Evolutionary conservation across 1,140 invertebrate genomes (phyloP), one percentile per base, ranked within the genome.

Genomic region (Sarcophaga bullata): DNA sequence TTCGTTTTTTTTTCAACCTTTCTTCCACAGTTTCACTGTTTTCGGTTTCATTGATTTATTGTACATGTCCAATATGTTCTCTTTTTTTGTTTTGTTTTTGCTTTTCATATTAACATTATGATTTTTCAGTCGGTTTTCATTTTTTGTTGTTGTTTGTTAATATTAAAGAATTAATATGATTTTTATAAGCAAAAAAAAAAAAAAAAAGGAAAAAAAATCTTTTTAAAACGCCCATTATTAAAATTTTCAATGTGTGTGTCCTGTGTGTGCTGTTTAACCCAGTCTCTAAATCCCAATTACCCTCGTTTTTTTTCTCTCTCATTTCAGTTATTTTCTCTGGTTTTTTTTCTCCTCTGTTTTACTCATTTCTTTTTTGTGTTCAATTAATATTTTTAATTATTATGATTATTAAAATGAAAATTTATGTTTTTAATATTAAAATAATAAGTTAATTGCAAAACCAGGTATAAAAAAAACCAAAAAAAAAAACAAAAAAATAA

Each of bases 201-300:
- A 25, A 68, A 0, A 52, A 52, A 52, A 52, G 13, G 13, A 52
- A 52, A 13, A 52, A 52, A 52, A 81, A 68, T 19, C 25, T 37
- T 37, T 37, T 37, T 37, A 37, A 37, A 37, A 37, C 62, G 6
- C 17, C 62, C n/a, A n/a, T n/a, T n/a, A 68, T 68, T 68, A 19
- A 78, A 25, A n/a, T n/a, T n/a, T 50, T 78, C 80, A 75, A 82
- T 86, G 83, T 84, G 82, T 75, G 83, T 84, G 68, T 84, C 83
- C 84, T 83, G 82, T 84, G 84, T 84, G 84, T 84, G 84, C 72
- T 80, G 84, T 84, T 83, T 84, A 80, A 84, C 84, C 84, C 83
- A 84, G 81, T 84, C 83, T 54, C 73, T 78, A 50, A 81, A 62
- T 68, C 80, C 80, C 54, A 68, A 68, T 80, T 75, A 75, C 73